These are phyloP conservation scores for Centropus unirufus DNA, from an alignment of 2,113 vertebrate genomes.

Conservation along the genomic window DNA sequence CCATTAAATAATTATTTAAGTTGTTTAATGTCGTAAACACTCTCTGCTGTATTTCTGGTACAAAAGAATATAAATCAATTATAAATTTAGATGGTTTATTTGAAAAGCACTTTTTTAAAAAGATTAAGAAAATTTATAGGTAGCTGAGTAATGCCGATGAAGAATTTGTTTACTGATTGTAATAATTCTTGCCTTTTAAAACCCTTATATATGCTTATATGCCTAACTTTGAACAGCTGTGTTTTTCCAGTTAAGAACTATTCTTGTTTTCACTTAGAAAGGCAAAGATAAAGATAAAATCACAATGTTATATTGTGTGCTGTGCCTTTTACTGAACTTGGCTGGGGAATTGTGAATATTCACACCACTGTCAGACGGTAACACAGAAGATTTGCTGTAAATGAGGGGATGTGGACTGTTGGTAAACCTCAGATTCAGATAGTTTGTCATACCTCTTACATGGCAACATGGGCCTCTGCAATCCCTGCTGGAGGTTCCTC, in stretches of 20 bases:
- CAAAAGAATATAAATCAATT: neutral
- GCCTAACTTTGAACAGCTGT: neutral
- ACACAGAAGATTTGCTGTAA: neutral
- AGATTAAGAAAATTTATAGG: neutral
- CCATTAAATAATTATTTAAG: neutral
- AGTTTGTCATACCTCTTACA: neutral
- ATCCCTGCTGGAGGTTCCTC: neutral
- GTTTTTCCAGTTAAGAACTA: neutral
- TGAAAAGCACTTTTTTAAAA: neutral
- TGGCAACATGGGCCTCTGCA: neutral
- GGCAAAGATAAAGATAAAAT: neutral
- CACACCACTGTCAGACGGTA: neutral
- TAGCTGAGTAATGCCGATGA: neutral
- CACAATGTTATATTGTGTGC: neutral
- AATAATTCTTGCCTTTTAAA: neutral
- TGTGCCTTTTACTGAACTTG: neutral
- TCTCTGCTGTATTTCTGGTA: neutral
- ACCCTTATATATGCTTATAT: neutral
- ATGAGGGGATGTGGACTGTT: rapidly evolving
- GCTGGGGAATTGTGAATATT: neutral
- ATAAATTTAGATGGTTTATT: neutral
- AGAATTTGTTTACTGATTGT: neutral
- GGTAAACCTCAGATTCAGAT: neutral
- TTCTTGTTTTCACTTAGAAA: neutral
- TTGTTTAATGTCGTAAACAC: neutral